These are phyloP conservation scores for Homarus americanus DNA, from an alignment of 1,140 invertebrate species.

Conservation along the genomic window DNA sequence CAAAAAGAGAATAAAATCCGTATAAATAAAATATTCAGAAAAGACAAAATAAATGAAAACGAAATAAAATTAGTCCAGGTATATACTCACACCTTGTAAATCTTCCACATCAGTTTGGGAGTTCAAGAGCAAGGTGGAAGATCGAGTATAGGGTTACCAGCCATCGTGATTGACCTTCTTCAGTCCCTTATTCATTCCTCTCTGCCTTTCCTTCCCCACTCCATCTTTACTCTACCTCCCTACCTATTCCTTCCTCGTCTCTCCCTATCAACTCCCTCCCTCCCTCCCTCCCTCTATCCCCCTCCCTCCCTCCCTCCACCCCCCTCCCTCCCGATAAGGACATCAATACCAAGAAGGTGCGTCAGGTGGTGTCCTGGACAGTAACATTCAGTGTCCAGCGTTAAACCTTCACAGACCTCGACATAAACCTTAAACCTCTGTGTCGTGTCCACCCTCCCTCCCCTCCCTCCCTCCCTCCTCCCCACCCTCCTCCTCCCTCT, in stretches of 20 bases:
- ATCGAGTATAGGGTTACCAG: too few species aligned
- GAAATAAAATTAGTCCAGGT: too few species aligned
- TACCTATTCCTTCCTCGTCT: background rate
- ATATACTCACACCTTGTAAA: too few species aligned
- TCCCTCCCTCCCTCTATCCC: background rate
- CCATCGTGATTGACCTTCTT: too few species aligned
- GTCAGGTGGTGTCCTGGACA: background rate
- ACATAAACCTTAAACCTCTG: background rate
- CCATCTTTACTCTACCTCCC: background rate
- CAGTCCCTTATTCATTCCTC: background rate
- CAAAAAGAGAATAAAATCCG: too few species aligned
- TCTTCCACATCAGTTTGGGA: too few species aligned
- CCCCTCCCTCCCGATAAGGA: constrained; percentile 10
- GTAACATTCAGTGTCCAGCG: constrained; percentile 28
- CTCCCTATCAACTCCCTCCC: background rate
- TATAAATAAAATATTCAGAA: too few species aligned
- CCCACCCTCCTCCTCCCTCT: background rate
- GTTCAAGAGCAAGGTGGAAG: too few species aligned
- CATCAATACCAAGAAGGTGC: background rate
- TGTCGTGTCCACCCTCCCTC: background rate
- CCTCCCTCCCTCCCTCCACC: background rate
- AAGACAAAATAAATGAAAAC: too few species aligned
- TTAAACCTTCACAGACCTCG: constrained; percentile 18
- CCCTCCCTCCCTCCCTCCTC: background rate
- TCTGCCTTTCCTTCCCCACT: background rate